These are phyloP conservation scores for Vireo altiloquus DNA, from an alignment of 2,113 vertebrate genomes.

Conservation along the genomic window DNA sequence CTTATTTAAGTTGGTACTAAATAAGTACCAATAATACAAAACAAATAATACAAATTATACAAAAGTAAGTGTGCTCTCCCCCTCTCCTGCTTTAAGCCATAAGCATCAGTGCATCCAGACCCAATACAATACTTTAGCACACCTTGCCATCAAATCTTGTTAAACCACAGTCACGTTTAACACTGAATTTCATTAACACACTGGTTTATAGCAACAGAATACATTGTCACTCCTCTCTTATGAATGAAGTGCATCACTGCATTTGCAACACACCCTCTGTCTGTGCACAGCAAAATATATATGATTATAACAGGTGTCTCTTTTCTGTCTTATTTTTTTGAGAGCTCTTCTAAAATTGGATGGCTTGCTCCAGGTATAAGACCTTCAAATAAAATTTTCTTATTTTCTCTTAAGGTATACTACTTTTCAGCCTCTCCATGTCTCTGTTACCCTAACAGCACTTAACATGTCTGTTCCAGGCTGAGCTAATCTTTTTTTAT, in stretches of 20 bases:
- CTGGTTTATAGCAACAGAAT: not conserved
- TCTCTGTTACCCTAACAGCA: not conserved
- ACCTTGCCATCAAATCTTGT: accelerated
- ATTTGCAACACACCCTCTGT: not conserved
- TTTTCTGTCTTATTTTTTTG: not conserved
- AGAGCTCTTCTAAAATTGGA: not conserved
- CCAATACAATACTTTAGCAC: no score
- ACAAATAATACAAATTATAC: not conserved
- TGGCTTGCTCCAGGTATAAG: not conserved
- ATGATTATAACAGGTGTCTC: not conserved
- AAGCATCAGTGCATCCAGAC: not conserved
- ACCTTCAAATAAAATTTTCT: not conserved
- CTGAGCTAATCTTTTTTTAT: not conserved
- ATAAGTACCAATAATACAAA: not conserved
- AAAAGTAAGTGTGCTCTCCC: not conserved
- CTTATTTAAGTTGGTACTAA: not conserved
- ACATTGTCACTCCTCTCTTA: accelerated
- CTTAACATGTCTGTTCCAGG: not conserved
- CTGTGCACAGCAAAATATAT: not conserved
- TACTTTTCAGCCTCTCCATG: not conserved
- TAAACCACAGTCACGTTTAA: not conserved
- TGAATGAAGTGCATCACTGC: not conserved
- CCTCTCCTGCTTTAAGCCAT: not conserved
- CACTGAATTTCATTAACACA: not conserved
- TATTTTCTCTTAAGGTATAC: not conserved